These are phyloP conservation scores for Leptopilina myrica DNA, from an alignment of 2,888 invertebrate species.

Conservation along the genomic window DNA sequence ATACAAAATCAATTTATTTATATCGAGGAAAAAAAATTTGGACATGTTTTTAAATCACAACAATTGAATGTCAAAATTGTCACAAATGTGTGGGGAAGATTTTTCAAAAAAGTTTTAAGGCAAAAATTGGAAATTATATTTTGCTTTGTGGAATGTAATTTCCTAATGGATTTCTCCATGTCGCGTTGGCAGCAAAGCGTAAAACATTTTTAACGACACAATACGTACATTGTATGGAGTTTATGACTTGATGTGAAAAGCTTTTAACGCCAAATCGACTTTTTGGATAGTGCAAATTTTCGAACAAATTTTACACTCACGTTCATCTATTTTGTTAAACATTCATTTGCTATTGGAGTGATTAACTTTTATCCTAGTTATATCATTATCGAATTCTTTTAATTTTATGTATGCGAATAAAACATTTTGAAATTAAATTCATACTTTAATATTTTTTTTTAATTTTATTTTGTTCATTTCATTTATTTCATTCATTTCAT, in stretches of 20 bases:
- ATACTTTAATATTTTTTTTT: too few species aligned
- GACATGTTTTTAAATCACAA: too few species aligned
- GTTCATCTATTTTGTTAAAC: conserved; percentile 46
- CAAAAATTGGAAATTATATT: neutral
- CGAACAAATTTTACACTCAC: conserved; percentile 47
- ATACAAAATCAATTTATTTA: too few species aligned
- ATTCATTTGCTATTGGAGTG: conserved; percentile 39
- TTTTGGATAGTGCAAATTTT: conserved; percentile 52
- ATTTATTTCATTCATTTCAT: too few species aligned
- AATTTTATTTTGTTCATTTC: too few species aligned
- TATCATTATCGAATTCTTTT: conserved; percentile 41
- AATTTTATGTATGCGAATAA: neutral
- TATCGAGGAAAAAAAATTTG: too few species aligned
- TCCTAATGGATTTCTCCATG: conserved; percentile 1
- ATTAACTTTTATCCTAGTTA: conserved; percentile 50
- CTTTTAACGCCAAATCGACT: conserved; percentile 66
- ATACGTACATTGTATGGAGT: conserved; percentile 51
- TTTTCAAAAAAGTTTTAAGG: neutral
- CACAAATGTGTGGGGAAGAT: neutral
- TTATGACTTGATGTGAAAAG: conserved; percentile 53
- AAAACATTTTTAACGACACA: conserved; percentile 43
- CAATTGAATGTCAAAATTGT: too few species aligned
- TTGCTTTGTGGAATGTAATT: neutral
- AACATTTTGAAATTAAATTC: too few species aligned
- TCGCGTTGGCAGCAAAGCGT: conserved; percentile 3